phyloP scores from a whole-genome alignment of 1,140 invertebrate species.

The Geopemphigus sp. region DNA sequence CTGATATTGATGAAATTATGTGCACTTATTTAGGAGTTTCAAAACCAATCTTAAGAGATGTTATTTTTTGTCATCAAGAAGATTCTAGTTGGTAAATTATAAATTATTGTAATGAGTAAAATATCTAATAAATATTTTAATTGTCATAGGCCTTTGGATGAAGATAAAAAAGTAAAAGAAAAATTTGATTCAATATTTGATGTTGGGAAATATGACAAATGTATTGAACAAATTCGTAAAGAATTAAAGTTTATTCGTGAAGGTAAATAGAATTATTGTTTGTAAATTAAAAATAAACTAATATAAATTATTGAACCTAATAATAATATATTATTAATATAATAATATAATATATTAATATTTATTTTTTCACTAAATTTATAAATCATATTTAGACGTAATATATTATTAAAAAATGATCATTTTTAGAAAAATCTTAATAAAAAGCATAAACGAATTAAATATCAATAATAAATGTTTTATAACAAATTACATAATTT shows the following conservation, averaged over 20 bases:
- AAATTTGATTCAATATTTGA: slow-evolving; percentile 99
- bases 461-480: no score
- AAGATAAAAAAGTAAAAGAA: slow-evolving; percentile 89
- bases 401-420: no score
- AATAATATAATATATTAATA: no score
- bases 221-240: slow-evolving; percentile 71
- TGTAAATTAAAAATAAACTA: no score
- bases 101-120: slow-evolving; percentile 22
- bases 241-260: slow-evolving; percentile 1
- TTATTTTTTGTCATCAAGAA: slow-evolving; percentile 99
- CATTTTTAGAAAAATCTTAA: no score
- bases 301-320: no score
- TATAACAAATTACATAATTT: no score
- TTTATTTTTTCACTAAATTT: no score
- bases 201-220: slow-evolving; percentile 88
- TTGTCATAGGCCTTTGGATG: slow-evolving; percentile 77
- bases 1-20: slow-evolving; percentile 70
- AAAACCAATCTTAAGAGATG: slow-evolving; percentile 91
- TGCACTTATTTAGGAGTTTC: slow-evolving; percentile 77
- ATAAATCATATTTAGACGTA: no score
- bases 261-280: neutral
- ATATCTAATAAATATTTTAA: slow-evolving; percentile 20
- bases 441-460: no score
- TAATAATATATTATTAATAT: no score
- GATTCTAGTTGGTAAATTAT: slow-evolving; percentile 78